Evolutionary conservation across 2,888 invertebrate species (phyloP), one percentile per base, ranked within the genome.

Genomic region (Magallana nippona): DNA sequence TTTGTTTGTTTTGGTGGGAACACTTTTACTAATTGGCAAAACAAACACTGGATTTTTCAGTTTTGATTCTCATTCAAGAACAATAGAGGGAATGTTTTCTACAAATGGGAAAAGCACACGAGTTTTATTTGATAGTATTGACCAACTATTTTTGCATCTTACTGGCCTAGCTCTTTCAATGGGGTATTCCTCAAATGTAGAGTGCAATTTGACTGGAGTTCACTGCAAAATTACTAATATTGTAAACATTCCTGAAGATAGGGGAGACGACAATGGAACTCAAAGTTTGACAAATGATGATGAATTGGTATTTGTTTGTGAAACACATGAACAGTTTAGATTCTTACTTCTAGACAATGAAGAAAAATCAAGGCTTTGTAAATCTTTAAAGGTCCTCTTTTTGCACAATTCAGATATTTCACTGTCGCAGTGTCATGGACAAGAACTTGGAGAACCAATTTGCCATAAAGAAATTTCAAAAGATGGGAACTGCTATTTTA

Each of bases 401-500:
- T 15, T 58, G 58, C 15, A 58, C 15, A 58, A 58, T 58, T 11
- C 58, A 58, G 5, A 58, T 58, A n/a, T 15, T 58, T 3, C 13
- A 58, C 13, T n/a, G n/a, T 15, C 15, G 5, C 58, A n/a, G 58
- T 15, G 58, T n/a, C 58, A 58, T 15, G 58, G 17, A 58, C 15
- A 58, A 58, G 13, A 58, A 5, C 15, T 58, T 58, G 58, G 13
- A 58, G 58, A 15, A 58, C 58, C 58, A 13, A 15, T 58, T 15
- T n/a, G n/a, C 13, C n/a, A n/a, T 58, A 58, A n/a, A 58, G 58
- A 58, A 13, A 58, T 58, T 58, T 13, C 17, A n/a, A n/a, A 3
- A 58, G 58, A 58, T 58, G 58, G 58, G 17, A 58, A 58, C n/a
- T 58, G 58, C 58, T 58, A n/a, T 58, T 58, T 58, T 13, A 58